Evolutionary conservation across 2,797 vertebrate genomes (phyloP).

Genomic region (Limnodromus scolopaceus): DNA sequence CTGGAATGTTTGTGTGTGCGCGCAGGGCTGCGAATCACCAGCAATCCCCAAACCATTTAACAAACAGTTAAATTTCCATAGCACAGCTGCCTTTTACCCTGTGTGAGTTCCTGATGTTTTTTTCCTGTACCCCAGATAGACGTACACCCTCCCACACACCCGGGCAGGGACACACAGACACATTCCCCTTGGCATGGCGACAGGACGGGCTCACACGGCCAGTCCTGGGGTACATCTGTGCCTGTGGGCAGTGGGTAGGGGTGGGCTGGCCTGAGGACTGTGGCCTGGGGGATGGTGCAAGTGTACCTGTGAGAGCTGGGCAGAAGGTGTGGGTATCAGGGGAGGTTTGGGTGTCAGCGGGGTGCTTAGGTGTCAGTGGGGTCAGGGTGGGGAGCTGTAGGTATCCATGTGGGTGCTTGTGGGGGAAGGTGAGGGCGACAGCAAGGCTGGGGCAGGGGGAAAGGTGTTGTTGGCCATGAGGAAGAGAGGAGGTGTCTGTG

Average conservation of each 20-base stretch:
- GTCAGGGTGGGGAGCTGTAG: not conserved
- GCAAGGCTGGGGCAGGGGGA: not conserved
- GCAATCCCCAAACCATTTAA: not conserved
- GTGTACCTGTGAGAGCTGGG: not conserved
- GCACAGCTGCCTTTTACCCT: rapidly evolving
- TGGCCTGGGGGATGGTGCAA: too few relatives aligned
- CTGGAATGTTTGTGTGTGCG: rapidly evolving
- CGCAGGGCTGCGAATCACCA: rapidly evolving
- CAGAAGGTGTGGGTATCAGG: not conserved
- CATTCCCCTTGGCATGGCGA: rapidly evolving
- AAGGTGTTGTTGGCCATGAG: not conserved
- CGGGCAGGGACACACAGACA: not conserved
- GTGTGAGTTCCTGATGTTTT: rapidly evolving
- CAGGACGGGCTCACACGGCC: rapidly evolving
- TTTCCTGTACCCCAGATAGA: rapidly evolving
- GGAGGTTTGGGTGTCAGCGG: not conserved
- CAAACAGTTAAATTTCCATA: rapidly evolving
- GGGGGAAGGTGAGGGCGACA: not conserved
- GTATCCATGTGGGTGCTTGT: rapidly evolving
- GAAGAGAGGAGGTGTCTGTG: not conserved
- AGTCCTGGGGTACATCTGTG: rapidly evolving
- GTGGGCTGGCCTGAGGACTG: not conserved
- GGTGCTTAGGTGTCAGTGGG: not conserved
- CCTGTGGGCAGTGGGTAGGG: rapidly evolving
- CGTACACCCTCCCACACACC: rapidly evolving